Percentiles rank a stretch among this genome's conserved stretches.
These are phyloP conservation scores for Diplogasteroides magnus DNA, from an alignment of 1,140 invertebrate genomes.

Conservation along the genomic window DNA sequence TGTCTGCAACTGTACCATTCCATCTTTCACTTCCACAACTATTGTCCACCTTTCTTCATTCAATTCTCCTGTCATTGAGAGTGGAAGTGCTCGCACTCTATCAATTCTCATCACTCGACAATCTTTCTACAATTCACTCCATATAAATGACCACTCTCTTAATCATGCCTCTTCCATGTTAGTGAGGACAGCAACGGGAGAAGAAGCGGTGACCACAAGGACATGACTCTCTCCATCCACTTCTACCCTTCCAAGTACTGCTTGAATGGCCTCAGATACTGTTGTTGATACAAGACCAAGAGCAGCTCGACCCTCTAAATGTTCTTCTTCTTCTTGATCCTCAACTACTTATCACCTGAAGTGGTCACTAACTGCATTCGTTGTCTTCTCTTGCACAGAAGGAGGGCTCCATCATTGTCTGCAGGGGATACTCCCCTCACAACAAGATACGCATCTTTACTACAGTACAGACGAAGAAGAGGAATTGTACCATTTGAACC, in stretches of 20 bases:
- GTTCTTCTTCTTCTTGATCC: no score
- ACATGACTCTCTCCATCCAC: constrained; percentile 23
- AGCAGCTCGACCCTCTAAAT: not conserved
- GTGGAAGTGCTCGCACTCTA: not conserved
- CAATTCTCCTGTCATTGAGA: constrained; percentile 21
- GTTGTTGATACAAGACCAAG: not conserved
- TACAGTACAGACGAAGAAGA: not conserved
- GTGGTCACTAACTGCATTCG: no score
- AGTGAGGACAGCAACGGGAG: constrained; percentile 14
- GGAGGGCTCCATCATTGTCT: no score
- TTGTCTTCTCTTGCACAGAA: no score
- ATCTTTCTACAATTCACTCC: not conserved
- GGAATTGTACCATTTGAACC: no score
- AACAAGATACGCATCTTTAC: not conserved
- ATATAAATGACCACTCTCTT: not conserved
- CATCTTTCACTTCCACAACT: constrained; percentile 1
- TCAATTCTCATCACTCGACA: constrained; percentile 6
- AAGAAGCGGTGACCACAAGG: constrained; percentile 25
- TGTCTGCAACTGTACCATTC: not conserved
- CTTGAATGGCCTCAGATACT: constrained; percentile 2
- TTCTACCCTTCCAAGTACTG: not conserved
- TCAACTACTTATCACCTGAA: no score
- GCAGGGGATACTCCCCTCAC: no score
- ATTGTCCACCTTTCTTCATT: constrained; percentile 8
- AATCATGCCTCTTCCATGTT: constrained; percentile 6